Base-by-base conservation (phyloP, 2,113 vertebrate species). In the Electrona antarctica region DNA sequence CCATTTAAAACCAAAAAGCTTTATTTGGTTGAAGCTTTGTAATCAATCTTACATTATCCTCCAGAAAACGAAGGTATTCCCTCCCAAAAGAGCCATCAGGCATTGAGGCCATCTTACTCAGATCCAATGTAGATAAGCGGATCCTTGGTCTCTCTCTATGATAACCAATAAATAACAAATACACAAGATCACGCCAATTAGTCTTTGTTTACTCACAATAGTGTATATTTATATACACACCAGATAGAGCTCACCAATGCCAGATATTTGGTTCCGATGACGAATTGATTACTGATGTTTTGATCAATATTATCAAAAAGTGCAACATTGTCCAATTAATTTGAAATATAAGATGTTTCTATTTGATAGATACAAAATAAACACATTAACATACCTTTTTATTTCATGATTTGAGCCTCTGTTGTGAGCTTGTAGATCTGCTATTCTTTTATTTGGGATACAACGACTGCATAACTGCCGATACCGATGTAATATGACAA, bases 91-190 rank as follows among this genome's bases (percentile, higher is more conserved):
- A 91, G 55, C 95, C 96, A 0, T 93, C 92, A 0, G 96, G 96
- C 84, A 99, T 86, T 0, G 78, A 91, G 9, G 51, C 89, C 88
- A 99, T 94, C 61, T 69, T 73, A 28, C 12, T 60, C 69, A 95
- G 48, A 75, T 98, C 92, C 0, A 99, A 88, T 0, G 95, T 98
- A n/a, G 96, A 95, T 7, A 96, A 87, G 0, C 94, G 91, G 78
- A 99, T 99, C 46, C 93, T 90, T 33, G 98, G 97, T 21, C 96
- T 93, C 56, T 99, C 96, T 79, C 97, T 98, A 86, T 41, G 77
- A 74, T 3, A 52, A 15, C 47, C 33, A 64, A 21, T 46, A 47
- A 33, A 29, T 28, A 29, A 64, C 11, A 68, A 48, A 69, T 51
- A 50, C 47, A 67, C 13, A 9, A 54, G 56, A 8, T 46, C 7